Conservation (phyloP, 2,113 vertebrate species). For the Tricholaema leucomelas region DNA sequence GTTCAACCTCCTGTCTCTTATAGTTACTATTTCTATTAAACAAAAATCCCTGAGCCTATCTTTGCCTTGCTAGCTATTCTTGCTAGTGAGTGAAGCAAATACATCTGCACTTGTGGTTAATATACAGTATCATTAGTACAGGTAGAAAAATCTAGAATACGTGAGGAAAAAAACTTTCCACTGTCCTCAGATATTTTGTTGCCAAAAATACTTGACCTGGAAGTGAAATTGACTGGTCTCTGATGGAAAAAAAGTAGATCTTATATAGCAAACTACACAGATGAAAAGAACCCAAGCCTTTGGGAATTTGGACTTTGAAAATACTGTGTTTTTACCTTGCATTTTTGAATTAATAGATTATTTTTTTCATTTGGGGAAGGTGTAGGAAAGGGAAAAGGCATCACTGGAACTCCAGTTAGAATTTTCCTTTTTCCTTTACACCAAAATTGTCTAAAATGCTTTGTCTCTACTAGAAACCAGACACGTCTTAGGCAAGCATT, state of each 20-base stretch:
- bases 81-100: background rate
- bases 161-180: background rate
- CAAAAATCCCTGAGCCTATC: background rate
- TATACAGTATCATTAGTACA: background rate
- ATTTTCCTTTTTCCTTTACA: background rate
- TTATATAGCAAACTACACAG: background rate
- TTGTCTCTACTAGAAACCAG: background rate
- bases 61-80: background rate
- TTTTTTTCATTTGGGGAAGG: background rate
- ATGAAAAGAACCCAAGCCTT: background rate
- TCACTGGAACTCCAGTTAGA: background rate
- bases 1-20: background rate
- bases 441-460: background rate
- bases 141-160: background rate
- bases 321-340: background rate
- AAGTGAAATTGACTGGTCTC: background rate
- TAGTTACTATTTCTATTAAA: background rate
- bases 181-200: background rate
- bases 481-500: background rate
- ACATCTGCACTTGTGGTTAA: background rate
- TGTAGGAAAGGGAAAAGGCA: background rate
- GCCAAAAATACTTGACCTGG: background rate
- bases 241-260: background rate
- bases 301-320: background rate
- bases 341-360: background rate